Percentiles rank a stretch among this genome's conserved stretches.
Evolutionary conservation across 2,797 vertebrate genomes (phyloP).

Genomic region (Anguilla obscura): DNA sequence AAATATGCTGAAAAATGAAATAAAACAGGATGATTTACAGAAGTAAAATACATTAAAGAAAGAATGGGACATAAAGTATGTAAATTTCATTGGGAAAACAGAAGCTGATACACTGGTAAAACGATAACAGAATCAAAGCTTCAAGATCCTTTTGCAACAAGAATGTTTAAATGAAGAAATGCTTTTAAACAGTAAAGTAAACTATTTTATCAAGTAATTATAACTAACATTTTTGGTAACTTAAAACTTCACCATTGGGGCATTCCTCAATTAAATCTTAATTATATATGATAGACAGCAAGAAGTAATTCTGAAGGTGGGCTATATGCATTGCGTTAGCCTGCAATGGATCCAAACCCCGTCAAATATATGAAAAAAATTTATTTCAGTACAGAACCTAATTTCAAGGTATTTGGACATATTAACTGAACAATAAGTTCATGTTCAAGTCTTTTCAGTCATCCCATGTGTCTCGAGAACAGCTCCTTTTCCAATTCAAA

Average conservation of each 20-base stretch:
- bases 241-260: conserved; percentile 37
- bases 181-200: conserved; percentile 51
- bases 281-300: not conserved
- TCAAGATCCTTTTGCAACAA: conserved; percentile 50
- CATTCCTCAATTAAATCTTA: not conserved
- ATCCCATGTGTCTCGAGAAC: not conserved
- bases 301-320: not conserved
- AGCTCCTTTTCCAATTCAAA: not conserved
- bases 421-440: not conserved
- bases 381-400: not conserved
- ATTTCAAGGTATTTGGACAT: not conserved
- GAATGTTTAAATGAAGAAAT: conserved; percentile 49
- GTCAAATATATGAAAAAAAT: not conserved
- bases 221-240: conserved; percentile 41
- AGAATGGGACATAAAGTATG: conserved; percentile 52
- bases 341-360: not conserved
- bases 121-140: conserved; percentile 49
- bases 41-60: conserved; percentile 57
- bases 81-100: conserved; percentile 46
- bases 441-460: not conserved
- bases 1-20: conserved; percentile 60
- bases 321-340: not conserved
- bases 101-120: conserved; percentile 46
- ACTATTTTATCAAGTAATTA: conserved; percentile 38
- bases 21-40: conserved; percentile 63